Evolutionary conservation across 1,140 invertebrate genomes (phyloP).

Genomic region (Magallana angulata): DNA sequence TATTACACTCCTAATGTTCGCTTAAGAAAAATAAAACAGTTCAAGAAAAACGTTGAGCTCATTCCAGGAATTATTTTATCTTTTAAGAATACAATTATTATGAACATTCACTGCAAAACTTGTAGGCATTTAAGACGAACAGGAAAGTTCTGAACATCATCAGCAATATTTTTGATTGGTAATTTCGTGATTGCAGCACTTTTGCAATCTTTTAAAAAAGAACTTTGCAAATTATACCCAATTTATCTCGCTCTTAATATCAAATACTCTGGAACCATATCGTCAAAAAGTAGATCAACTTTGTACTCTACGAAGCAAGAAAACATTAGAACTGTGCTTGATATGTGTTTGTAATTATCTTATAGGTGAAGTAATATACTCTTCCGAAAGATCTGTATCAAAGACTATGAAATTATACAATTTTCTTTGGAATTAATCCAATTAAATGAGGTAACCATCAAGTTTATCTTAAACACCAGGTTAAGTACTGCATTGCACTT

Average conservation of each 20-base stretch:
- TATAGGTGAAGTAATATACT: not conserved
- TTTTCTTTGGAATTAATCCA: not conserved
- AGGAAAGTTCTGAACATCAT: not conserved
- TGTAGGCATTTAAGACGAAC: not conserved
- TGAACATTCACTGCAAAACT: not conserved
- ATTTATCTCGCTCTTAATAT: not conserved
- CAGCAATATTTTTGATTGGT: not conserved
- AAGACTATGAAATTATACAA: not conserved
- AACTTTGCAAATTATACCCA: not conserved
- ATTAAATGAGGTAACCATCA: not conserved
- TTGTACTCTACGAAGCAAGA: no score
- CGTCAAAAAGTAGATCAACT: no score
- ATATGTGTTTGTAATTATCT: not conserved
- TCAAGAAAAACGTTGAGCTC: no score
- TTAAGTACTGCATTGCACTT: no score
- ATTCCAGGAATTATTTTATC: no score
- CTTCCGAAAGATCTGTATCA: not conserved
- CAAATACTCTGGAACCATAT: no score
- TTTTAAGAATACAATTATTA: no score
- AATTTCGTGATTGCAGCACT: no score
- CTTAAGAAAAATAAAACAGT: no score
- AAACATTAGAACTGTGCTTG: not conserved
- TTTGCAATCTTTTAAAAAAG: no score
- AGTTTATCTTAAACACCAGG: no score
- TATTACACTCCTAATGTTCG: no score